Percentiles rank a stretch among this genome's conserved stretches.
These are phyloP conservation scores for Pseudobourletiella spinata DNA, from an alignment of 1,140 invertebrate genomes.

Conservation along the genomic window DNA sequence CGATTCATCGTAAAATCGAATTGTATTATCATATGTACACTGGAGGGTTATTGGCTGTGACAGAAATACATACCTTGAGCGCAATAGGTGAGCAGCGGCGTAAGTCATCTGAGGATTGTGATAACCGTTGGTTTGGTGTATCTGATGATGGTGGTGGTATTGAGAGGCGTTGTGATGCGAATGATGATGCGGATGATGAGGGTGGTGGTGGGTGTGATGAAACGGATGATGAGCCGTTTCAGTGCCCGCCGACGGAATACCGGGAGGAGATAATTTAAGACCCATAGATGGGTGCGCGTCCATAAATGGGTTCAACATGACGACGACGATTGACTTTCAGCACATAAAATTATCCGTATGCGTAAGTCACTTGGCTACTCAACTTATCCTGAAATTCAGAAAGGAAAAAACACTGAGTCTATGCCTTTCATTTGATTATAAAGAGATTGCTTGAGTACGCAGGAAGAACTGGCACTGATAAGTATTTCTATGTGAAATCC, in stretches of 20 bases:
- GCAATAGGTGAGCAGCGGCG: conserved; percentile 36
- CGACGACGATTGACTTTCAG: conserved; percentile 6
- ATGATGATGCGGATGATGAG: conserved; percentile 34
- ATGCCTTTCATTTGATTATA: too few relatives aligned
- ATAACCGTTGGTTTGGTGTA: conserved; percentile 36
- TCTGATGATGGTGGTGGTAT: conserved; percentile 36
- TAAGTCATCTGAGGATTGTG: conserved; percentile 36
- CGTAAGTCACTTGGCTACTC: too few relatives aligned
- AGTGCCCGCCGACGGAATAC: conserved; percentile 23
- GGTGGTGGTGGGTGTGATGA: conserved; percentile 33
- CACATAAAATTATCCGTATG: too few relatives aligned
- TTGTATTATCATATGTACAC: too few relatives aligned
- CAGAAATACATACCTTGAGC: conserved; percentile 36
- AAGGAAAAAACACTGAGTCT: too few relatives aligned
- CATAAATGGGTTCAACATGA: conserved; percentile 36
- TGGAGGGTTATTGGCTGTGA: too few relatives aligned
- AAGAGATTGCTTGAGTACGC: too few relatives aligned
- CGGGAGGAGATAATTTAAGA: conserved; percentile 32
- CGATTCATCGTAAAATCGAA: too few relatives aligned
- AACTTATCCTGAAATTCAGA: too few relatives aligned
- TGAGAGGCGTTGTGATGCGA: conserved; percentile 33
- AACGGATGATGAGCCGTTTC: conserved; percentile 32
- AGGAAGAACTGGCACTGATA: too few relatives aligned
- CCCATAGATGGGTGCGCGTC: conserved; percentile 34
- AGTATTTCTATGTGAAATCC: too few relatives aligned